Conservation (phyloP, 2,113 vertebrate genomes). For the Turdus rufiventris region DNA sequence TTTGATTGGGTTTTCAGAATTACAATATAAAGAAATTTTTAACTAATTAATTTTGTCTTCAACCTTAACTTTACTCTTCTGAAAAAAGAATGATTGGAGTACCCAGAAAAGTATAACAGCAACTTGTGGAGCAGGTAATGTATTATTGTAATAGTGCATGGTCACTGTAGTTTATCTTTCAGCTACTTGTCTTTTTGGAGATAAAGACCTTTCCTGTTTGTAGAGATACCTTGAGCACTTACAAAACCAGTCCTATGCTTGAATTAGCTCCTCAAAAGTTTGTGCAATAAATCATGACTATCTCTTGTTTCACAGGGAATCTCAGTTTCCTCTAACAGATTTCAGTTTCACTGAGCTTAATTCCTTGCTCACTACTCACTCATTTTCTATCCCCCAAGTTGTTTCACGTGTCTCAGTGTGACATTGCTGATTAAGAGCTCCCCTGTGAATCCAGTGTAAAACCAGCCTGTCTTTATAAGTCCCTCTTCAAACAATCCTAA, state of each 20-base stretch:
- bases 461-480: neutral
- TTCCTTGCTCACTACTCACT: neutral
- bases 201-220: neutral
- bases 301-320: neutral
- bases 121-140: neutral
- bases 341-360: neutral
- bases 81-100: neutral
- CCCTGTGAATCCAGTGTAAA: neutral
- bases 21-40: neutral
- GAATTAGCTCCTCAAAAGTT: neutral
- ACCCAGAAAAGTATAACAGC: neutral
- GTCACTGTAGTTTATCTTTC: neutral
- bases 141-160: neutral
- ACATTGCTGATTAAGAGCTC: neutral
- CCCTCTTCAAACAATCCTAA: neutral
- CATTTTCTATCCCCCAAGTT: neutral
- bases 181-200: neutral
- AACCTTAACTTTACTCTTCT: neutral
- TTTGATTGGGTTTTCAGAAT: neutral
- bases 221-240: neutral
- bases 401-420: neutral
- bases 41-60: neutral
- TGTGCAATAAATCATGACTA: neutral
- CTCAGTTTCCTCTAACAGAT: neutral
- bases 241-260: neutral